Evolutionary conservation across 2,888 invertebrate genomes (phyloP), one percentile per base, ranked within the genome.

Genomic region (Clitarchus hookeri): DNA sequence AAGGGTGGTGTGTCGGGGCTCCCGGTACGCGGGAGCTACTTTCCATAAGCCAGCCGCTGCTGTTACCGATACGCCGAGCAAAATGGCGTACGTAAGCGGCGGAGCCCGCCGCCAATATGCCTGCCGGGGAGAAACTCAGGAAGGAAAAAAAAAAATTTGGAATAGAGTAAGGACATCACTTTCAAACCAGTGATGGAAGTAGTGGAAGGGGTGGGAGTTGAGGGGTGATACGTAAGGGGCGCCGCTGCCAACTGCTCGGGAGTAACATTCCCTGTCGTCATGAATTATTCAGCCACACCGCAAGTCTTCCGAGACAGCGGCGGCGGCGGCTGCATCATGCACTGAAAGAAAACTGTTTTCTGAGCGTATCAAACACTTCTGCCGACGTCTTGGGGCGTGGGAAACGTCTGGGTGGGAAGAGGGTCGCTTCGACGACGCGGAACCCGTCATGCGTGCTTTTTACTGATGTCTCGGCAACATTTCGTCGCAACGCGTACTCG

Each of bases 211-310:
- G n/a, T n/a, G n/a, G 48, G 48, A 6, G 3, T 11, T 16, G 48
- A 48, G 48, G 16, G 48, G 48, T 6, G 48, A 16, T 48, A 65
- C 65, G 65, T 65, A 19, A 48, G 48, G 48, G 65, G 65, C 23
- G 65, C 13, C 53, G 53, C 65, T 65, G 65, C 65, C 65, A 65
- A 65, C 65, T 65, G 65, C 65, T 65, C 65, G 23, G 65, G 65
- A 65, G 65, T 65, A 65, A 65, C 65, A 65, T 65, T 23, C 65
- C 23, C 65, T 65, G 65, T 65, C 65, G 65, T 65, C 65, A 65
- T 65, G 65, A 65, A 65, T 65, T 65, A 65, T 65, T 65, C 65
- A 65, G 65, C 65, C 19, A 4, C 8, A 2, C 65, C 65, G 65
- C 65, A 65, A 23, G 23, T 23, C 19, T 23, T 65, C n/a, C 23